Percentiles rank a stretch among this genome's conserved stretches.
These are phyloP conservation scores for Aphis craccivora DNA, from an alignment of 1,140 invertebrate species.

Conservation along the genomic window DNA sequence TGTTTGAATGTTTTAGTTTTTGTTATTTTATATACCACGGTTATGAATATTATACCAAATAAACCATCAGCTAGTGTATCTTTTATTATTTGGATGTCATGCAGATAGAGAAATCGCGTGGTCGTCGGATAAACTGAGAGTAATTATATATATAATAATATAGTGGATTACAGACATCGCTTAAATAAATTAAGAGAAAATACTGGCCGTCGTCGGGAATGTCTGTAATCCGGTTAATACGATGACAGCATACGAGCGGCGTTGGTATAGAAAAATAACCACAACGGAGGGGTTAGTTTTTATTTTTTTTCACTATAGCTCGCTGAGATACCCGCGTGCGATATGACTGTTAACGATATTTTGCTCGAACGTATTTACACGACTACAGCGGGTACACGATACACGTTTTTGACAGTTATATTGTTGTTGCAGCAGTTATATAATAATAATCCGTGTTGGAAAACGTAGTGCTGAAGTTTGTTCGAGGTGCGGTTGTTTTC, in stretches of 20 bases:
- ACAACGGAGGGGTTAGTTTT: not conserved
- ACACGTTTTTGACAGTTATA: slow-evolving; percentile 55
- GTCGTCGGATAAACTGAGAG: not conserved
- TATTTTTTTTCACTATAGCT: not conserved
- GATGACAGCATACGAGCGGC: not conserved
- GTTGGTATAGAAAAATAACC: not conserved
- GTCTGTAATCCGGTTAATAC: not conserved
- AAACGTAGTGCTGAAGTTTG: slow-evolving; percentile 37
- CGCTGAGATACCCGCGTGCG: slow-evolving; percentile 4
- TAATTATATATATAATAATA: not conserved
- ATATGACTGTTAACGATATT: slow-evolving; percentile 19
- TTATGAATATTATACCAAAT: not conserved
- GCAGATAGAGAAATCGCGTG: not conserved
- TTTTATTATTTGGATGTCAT: not conserved
- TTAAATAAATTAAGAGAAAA: slow-evolving; percentile 43
- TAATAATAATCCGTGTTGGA: not conserved
- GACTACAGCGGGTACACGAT: slow-evolving; percentile 1
- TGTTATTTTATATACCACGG: not conserved
- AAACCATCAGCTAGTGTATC: not conserved
- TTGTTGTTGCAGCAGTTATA: slow-evolving; percentile 44
- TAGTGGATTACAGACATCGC: not conserved
- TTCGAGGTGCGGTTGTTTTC: not conserved
- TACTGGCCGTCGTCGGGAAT: not conserved
- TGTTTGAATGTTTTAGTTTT: slow-evolving; percentile 30
- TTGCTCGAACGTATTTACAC: not conserved